Base-by-base conservation (phyloP, 2,113 vertebrate species). In the Parotia lawesii region DNA sequence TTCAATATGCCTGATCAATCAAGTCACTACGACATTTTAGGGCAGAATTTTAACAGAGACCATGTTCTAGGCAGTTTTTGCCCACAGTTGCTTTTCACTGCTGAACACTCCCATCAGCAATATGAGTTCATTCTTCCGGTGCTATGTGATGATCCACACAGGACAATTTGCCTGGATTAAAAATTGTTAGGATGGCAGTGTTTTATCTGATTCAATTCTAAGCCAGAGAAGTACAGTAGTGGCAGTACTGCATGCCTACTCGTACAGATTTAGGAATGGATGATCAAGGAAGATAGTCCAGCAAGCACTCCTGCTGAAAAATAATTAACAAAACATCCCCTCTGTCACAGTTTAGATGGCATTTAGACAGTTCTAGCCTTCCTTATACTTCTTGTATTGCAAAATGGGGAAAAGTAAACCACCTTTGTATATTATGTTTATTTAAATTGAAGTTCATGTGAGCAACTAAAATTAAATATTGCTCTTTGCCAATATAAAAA, bases 391-490 rank as follows among this genome's bases (percentile, higher is more conserved):
- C 25, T 42, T 84, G 9, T 10, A 3, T 24, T 86, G 44, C 28
- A 71, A 53, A 84, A 71, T 25, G 5, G 6, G 16, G 17, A 27
- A 93, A 75, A 83, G 5, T 11, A 38, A 27, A 7, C 21, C 25
- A 83, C 5, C 44, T 21, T 33, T 77, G 1, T 35, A 29, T 56
- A 33, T 61, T 81, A 74, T 35, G 11, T 61, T 45, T 54, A 57
- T 81, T 78, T 80, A 64, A 69, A 42, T 62, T 70, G 20, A 90
- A 77, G 23, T 18, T 75, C n/a, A 33, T 61, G 9, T 42, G 10
- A 92, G 67, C n/a, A 73, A 56, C 11, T 70, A 78, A 91, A 89
- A 85, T 75, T 37, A 90, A 86, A 84, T 65, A 81, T 14, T 80
- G 10, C 3, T 87, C 31, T 83, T 89, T 81, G 29, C 37, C 35